Base-by-base conservation (phyloP, 2,888 invertebrate genomes). In the Apomyelois bistriatella region DNA sequence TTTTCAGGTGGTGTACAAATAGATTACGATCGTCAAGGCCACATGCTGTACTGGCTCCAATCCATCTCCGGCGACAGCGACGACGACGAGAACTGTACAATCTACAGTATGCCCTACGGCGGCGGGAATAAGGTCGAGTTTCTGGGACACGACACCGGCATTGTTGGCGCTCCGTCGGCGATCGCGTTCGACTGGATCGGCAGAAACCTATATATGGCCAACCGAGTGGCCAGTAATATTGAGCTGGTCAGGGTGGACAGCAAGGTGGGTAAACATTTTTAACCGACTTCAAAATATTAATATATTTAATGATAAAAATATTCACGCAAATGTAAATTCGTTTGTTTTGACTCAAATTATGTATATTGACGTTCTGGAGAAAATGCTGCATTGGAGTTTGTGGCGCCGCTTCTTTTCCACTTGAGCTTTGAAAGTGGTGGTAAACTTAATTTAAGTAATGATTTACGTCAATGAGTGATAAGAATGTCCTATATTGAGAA, bases 101-200 rank as follows among this genome's bases (percentile, higher is more conserved):
- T 98, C 48, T 97, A 93, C 79, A 94, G 93, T 22, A 96, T 95
- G 69, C 95, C 95, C 0, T 95, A 97, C 65, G 94, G 94, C 9
- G 98, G 97, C 9, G 97, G 97, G 0, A 96, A 97, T 53, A 81
- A 81, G 61, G 68, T 64, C 0, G 94, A 95, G 66, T 95, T 98
- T 79, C 91, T 97, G 5, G 95, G 95, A n/a, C 80, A 91, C 3
- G 95, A 96, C 66, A 92, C 94, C 0, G 97, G 98, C n/a, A 93
- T 98, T 47, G 95, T 98, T 7, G 98, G 98, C 0, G 95, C 97
- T 0, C 97, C 98, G 0, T 96, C 96, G 35, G 94, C 96, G 0
- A 93, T 99, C 38, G 98, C 99, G 0, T 96, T 98, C 72, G 99
- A 99, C 79, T 99, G 99, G 99, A 91, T 99, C 16, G 98, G 99